Evolutionary conservation across 2,888 invertebrate genomes (phyloP).

Genomic region (Isotomurus palustris): DNA sequence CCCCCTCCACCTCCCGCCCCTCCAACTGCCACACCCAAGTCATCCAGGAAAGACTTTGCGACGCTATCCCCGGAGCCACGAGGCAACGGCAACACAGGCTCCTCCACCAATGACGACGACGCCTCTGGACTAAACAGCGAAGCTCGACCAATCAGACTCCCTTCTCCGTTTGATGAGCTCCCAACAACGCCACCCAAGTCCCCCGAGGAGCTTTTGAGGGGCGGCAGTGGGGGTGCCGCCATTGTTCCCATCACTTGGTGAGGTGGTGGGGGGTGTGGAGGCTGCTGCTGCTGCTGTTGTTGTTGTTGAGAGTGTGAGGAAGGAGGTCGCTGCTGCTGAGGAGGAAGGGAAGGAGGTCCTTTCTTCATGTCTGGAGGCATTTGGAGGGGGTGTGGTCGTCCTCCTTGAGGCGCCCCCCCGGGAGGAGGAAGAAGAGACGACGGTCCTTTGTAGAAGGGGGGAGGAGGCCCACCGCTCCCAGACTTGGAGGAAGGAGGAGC

Average conservation of each 20-base stretch:
- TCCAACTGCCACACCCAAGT: background rate
- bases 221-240: too few relatives aligned
- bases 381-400: too few relatives aligned
- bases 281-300: constrained; percentile 1
- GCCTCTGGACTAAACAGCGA: background rate
- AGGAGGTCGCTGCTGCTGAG: too few relatives aligned
- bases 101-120: background rate
- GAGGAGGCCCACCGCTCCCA: background rate
- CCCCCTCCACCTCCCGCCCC: background rate
- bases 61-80: background rate
- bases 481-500: background rate
- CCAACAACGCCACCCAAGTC: background rate
- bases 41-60: background rate
- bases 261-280: background rate
- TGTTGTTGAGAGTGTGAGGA: too few relatives aligned
- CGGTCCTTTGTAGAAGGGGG: too few relatives aligned
- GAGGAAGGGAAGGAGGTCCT: too few relatives aligned
- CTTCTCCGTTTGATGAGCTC: background rate
- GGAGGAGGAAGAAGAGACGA: too few relatives aligned
- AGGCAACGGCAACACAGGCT: background rate
- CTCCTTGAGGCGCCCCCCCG: too few relatives aligned
- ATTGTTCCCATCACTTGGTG: background rate
- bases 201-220: too few relatives aligned
- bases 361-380: too few relatives aligned
- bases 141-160: background rate